Evolutionary conservation across 2,797 vertebrate species (phyloP), one percentile per base, ranked within the genome.

Genomic region (Chaetodon trifasciatus): DNA sequence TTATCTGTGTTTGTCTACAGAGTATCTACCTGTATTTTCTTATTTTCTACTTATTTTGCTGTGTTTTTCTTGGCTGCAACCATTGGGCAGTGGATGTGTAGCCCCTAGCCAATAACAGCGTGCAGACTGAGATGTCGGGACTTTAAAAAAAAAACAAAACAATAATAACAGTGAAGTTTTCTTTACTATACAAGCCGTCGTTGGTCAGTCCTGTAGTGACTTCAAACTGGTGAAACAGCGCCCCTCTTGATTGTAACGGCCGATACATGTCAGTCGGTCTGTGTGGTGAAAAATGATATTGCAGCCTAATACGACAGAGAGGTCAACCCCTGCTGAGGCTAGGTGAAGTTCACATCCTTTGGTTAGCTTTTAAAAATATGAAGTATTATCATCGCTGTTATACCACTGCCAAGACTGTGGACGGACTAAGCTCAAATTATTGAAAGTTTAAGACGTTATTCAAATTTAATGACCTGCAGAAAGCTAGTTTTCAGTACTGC

Each of bases 221-320:
- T 15, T 44, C 15, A 24, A 37, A 60, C 6, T n/a, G 40, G n/a
- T 5, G 19, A 69, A 74, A 74, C 57, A 79, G 78, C 19, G 50
- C 50, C 64, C 57, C 57, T 15, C 65, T 68, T 53, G 21, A 5
- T 5, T 11, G 5, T 35, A 35, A 52, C 0, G 4, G 44, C 17
- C 0, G 13, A 0, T 17, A 8, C 1, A 57, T 57, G 35, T 57
- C 2, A 64, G 23, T 47, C 37, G 60, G 4, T 0, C 4, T 12
- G 12, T 53, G 70, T 67, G 63, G 70, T 49, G 56, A 42, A 8
- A 19, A 49, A 42, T 19, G 23, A 9, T 50, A 74, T 39, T 19
- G 57, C 50, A 70, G n/a, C 24, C 28, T 0, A 23, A 6, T 19
- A 23, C 0, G 16, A 11, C 40, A 2, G 35, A 23, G 39, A 24